Conservation (phyloP, 35 echinoderm and acorn worm genomes). For the Acanthaster planci region DNA sequence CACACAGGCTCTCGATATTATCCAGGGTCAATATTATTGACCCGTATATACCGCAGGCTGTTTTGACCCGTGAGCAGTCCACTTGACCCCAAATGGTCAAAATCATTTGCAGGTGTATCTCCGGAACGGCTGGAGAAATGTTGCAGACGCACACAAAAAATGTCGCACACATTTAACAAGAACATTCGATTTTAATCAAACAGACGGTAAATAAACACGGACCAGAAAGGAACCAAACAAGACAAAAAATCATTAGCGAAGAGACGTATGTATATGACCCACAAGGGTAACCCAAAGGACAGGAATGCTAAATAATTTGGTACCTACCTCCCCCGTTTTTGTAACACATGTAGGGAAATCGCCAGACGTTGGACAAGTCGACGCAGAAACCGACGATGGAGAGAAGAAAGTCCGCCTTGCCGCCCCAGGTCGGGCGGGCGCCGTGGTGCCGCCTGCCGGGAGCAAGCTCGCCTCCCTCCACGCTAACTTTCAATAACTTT, state of each 20-base stretch:
- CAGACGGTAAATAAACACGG: not conserved
- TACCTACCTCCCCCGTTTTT: constrained; percentile 97
- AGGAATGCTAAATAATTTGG: not conserved
- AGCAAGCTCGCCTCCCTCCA: constrained; percentile 53
- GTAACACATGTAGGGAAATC: constrained; percentile 96
- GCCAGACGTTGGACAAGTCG: constrained; percentile 92
- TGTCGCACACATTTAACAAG: not conserved
- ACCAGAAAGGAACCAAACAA: not conserved
- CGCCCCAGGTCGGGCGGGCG: constrained; percentile 86
- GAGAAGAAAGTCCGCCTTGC: constrained; percentile 92
- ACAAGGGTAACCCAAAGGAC: not conserved
- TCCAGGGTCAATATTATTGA: too few species aligned
- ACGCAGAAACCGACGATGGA: constrained; percentile 96
- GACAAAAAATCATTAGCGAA: constrained; percentile 1
- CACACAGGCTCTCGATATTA: too few species aligned
- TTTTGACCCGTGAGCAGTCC: too few species aligned
- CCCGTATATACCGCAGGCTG: too few species aligned
- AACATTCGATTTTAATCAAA: not conserved
- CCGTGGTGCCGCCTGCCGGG: constrained; percentile 23
- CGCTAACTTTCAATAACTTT: constrained; percentile 73
- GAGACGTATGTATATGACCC: not conserved
- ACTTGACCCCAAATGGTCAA: too few species aligned
- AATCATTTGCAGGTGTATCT: too few species aligned
- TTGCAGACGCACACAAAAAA: not conserved
- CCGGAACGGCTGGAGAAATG: too few species aligned